Evolutionary conservation across 2,797 vertebrate genomes (phyloP).

Genomic region (Huso huso): DNA sequence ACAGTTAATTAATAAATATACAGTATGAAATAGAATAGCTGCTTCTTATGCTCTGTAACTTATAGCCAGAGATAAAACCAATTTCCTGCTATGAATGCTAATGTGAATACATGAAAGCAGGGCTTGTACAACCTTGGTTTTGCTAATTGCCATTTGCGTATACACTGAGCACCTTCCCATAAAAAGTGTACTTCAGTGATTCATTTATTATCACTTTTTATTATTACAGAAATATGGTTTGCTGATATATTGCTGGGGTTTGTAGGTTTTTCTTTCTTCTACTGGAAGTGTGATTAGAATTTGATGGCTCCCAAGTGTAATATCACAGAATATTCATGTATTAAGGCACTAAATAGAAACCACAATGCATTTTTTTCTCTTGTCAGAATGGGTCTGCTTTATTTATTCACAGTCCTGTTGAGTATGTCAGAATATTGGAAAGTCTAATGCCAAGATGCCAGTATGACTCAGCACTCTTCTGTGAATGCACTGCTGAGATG

Average conservation of each 20-base stretch:
- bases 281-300: slow-evolving; percentile 3
- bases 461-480: slow-evolving; percentile 7
- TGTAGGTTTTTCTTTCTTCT: background rate
- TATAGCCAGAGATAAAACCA: slow-evolving; percentile 1
- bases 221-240: slow-evolving; percentile 4
- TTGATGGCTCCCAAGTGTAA: slow-evolving; percentile 7
- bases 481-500: background rate
- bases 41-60: slow-evolving; percentile 7
- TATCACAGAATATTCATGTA: slow-evolving; percentile 1
- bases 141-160: slow-evolving; percentile 8
- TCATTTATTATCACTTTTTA: slow-evolving; percentile 1
- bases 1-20: background rate
- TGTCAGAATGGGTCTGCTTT: slow-evolving; percentile 7
- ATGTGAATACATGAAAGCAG: slow-evolving; percentile 2
- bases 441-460: slow-evolving; percentile 8
- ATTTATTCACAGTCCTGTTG: slow-evolving; percentile 6
- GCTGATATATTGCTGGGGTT: background rate
- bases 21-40: background rate
- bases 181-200: background rate
- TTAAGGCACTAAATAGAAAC: slow-evolving; percentile 2
- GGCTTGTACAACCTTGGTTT: slow-evolving; percentile 7
- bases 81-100: slow-evolving; percentile 2
- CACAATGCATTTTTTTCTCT: background rate
- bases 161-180: slow-evolving; percentile 1
- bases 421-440: background rate